Evolutionary conservation across 2,888 invertebrate genomes (phyloP).

Genomic region (Dicyrtomina minuta): DNA sequence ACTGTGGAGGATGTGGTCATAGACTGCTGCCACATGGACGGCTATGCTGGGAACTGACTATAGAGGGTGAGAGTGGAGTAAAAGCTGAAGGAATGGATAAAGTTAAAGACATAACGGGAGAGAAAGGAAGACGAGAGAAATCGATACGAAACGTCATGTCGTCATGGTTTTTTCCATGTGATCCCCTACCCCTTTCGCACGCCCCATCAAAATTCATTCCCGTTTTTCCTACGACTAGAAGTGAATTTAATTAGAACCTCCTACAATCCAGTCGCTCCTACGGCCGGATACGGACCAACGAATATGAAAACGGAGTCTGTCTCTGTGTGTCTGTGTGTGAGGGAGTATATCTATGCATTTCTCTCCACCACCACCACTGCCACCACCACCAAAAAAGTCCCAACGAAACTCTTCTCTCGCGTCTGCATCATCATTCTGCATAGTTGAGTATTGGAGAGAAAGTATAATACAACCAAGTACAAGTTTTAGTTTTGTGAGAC

Average conservation of each 20-base stretch:
- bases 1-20: no score
- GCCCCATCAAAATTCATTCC: conserved; percentile 31
- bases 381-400: neutral
- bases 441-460: no score
- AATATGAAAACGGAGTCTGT: no score
- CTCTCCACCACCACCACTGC: no score
- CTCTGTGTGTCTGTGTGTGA: no score
- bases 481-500: no score
- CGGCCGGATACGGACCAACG: neutral
- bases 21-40: no score
- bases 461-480: no score
- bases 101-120: neutral
- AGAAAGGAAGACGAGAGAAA: conserved; percentile 8
- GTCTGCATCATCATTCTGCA: neutral
- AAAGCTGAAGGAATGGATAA: neutral
- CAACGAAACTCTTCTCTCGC: neutral
- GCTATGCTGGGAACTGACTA: no score
- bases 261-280: conserved; percentile 15
- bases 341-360: no score
- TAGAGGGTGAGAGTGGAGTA: neutral
- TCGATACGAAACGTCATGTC: conserved; percentile 34
- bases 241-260: conserved; percentile 24
- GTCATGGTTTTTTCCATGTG: conserved; percentile 32
- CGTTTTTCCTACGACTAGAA: conserved; percentile 19
- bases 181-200: conserved; percentile 25